These are phyloP conservation scores for Ceratothoa steindachneri DNA, from an alignment of 2,888 invertebrate genomes.

Conservation along the genomic window DNA sequence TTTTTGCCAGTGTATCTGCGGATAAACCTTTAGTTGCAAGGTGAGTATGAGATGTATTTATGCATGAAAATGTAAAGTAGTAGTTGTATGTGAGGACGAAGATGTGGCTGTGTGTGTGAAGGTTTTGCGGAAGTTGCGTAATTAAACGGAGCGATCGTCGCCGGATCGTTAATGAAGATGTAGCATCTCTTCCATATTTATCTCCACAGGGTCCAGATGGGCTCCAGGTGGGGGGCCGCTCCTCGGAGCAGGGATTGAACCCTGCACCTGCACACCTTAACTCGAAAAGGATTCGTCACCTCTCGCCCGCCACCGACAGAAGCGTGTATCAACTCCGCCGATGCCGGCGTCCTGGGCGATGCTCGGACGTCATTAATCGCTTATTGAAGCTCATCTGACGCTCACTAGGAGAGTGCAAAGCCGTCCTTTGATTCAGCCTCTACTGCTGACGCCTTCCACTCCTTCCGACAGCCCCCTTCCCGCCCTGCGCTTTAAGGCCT, in stretches of 20 bases:
- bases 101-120: neutral
- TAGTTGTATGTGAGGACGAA: too few relatives aligned
- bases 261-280: too few relatives aligned
- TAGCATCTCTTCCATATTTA: conserved; percentile 5
- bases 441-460: too few relatives aligned
- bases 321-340: neutral
- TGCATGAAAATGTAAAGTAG: too few relatives aligned
- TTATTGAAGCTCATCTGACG: neutral
- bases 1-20: too few relatives aligned
- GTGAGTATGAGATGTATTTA: too few relatives aligned
- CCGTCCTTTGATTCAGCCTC: too few relatives aligned
- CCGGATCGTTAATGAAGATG: conserved; percentile 2
- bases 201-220: conserved; percentile 7
- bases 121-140: neutral
- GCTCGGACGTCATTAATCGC: neutral
- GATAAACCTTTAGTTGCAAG: too few relatives aligned
- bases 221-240: neutral
- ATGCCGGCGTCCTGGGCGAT: neutral
- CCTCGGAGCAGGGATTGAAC: too few relatives aligned
- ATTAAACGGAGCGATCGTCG: neutral
- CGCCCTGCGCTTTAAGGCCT: too few relatives aligned
- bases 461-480: too few relatives aligned
- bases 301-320: neutral
- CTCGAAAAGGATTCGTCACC: too few relatives aligned
- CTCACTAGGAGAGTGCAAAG: neutral